A percentile compares a stretch with the other conserved stretches of the same genome.
These are phyloP conservation scores for Anarsia innoxiella DNA, from an alignment of 2,888 invertebrate genomes.

Conservation along the genomic window DNA sequence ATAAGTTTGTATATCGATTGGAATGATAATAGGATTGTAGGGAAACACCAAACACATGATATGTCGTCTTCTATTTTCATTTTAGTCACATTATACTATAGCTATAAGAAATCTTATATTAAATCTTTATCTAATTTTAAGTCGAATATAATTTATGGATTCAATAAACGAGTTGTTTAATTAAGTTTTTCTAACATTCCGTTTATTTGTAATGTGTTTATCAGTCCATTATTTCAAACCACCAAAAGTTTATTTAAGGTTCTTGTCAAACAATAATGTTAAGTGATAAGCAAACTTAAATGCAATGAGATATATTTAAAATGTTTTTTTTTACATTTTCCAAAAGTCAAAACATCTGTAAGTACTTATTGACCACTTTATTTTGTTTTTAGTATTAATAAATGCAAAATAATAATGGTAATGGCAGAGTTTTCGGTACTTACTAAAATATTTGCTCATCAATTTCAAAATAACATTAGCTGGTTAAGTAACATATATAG, in stretches of 20 bases:
- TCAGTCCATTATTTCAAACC: conserved; percentile 10
- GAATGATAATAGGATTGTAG: conserved; percentile 69
- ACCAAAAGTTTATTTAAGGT: too few relatives aligned
- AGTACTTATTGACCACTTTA: too few relatives aligned
- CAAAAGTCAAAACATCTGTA: too few relatives aligned
- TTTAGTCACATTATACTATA: conserved; percentile 45
- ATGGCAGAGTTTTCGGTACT: too few relatives aligned
- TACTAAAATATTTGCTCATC: too few relatives aligned
- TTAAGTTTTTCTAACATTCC: conserved; percentile 6
- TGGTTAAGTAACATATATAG: not conserved
- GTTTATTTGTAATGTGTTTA: conserved; percentile 6
- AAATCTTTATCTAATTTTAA: conserved; percentile 8
- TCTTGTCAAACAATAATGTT: too few relatives aligned
- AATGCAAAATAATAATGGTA: too few relatives aligned
- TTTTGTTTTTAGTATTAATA: too few relatives aligned
- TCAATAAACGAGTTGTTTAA: not conserved
- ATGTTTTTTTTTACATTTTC: too few relatives aligned
- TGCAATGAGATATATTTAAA: too few relatives aligned
- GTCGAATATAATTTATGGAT: conserved; percentile 8
- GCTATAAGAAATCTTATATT: conserved; percentile 20
- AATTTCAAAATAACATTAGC: not conserved
- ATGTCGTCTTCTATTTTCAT: conserved; percentile 66
- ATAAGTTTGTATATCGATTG: conserved; percentile 37
- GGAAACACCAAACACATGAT: conserved; percentile 19
- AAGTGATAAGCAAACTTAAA: too few relatives aligned